Evolutionary conservation across 2,888 invertebrate species (phyloP).

Genomic region (Ceriagrion tenellum): DNA sequence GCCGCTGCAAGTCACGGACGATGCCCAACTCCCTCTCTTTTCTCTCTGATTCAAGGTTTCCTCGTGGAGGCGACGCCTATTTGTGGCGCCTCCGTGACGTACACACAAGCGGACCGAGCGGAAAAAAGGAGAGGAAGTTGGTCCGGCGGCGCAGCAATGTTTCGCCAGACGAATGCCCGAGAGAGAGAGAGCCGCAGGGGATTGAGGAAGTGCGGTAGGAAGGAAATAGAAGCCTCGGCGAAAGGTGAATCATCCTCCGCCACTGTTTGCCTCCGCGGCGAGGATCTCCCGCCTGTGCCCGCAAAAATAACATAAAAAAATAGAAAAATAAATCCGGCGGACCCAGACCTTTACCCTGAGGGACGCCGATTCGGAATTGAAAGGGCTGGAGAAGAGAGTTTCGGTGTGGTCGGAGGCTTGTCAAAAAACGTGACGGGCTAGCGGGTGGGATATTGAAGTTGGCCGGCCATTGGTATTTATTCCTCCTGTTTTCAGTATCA

Average conservation of each 20-base stretch:
- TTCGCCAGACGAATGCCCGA: not conserved
- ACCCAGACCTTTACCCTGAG: not conserved
- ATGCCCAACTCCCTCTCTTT: not conserved
- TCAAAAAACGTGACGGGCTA: not conserved
- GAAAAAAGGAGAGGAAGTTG: not conserved
- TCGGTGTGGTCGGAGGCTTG: not conserved
- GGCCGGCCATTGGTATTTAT: not conserved
- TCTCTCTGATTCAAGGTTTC: not conserved
- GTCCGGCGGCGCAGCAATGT: not conserved
- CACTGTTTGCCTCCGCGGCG: not conserved
- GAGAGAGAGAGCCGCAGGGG: not conserved
- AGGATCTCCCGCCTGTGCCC: not conserved
- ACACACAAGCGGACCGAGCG: not conserved
- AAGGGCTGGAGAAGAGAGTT: not conserved
- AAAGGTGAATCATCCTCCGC: not conserved
- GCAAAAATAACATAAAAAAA: too few species aligned
- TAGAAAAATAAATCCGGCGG: too few species aligned
- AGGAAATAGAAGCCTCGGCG: not conserved
- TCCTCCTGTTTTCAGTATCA: not conserved
- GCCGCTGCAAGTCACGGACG: not conserved
- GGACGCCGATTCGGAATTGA: not conserved
- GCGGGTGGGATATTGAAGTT: slow-evolving; percentile 8
- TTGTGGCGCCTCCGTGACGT: not conserved
- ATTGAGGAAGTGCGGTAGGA: not conserved
- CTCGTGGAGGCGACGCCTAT: not conserved